Percentiles rank a stretch among this genome's conserved stretches.
phyloP scores from a whole-genome alignment of 2,113 vertebrate species.

The Lophura nycthemera region DNA sequence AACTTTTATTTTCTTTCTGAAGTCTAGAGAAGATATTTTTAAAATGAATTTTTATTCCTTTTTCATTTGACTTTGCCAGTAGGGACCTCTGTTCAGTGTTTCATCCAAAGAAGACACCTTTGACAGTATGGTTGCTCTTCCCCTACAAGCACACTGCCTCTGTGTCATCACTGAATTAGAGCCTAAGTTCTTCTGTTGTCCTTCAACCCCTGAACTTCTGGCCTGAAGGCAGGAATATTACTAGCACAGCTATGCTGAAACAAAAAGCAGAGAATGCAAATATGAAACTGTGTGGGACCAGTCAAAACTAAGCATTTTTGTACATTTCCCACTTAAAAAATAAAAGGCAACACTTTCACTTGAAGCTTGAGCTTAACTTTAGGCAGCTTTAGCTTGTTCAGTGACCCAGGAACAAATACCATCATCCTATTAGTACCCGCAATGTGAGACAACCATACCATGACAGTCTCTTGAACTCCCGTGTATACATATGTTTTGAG shows the following conservation, averaged over 20 bases:
- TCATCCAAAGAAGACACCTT: slow-evolving; percentile 56
- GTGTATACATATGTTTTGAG: slow-evolving; percentile 3
- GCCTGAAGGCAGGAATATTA: slow-evolving; percentile 36
- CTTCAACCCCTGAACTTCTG: slow-evolving; percentile 51
- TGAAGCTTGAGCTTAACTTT: slow-evolving; percentile 19
- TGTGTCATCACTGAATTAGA: slow-evolving; percentile 30
- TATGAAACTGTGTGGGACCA: neutral
- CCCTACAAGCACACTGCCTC: slow-evolving; percentile 13
- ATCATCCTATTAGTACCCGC: slow-evolving; percentile 64
- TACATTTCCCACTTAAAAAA: neutral
- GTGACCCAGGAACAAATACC: slow-evolving; percentile 47
- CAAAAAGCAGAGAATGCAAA: neutral
- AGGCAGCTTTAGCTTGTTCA: slow-evolving; percentile 62
- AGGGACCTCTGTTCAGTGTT: slow-evolving; percentile 44
- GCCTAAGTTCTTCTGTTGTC: slow-evolving; percentile 44
- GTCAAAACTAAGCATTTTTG: neutral
- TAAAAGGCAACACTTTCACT: neutral
- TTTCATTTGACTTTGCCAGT: slow-evolving; percentile 67
- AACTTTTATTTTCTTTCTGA: neutral
- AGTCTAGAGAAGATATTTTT: neutral
- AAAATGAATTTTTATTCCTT: slow-evolving; percentile 9
- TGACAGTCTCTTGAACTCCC: slow-evolving; percentile 25
- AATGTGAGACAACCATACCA: slow-evolving; percentile 24
- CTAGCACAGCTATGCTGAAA: neutral
- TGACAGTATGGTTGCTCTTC: slow-evolving; percentile 39